These are phyloP conservation scores for Neolamprologus modestus DNA, from an alignment of 2,113 vertebrate species.

Conservation along the genomic window DNA sequence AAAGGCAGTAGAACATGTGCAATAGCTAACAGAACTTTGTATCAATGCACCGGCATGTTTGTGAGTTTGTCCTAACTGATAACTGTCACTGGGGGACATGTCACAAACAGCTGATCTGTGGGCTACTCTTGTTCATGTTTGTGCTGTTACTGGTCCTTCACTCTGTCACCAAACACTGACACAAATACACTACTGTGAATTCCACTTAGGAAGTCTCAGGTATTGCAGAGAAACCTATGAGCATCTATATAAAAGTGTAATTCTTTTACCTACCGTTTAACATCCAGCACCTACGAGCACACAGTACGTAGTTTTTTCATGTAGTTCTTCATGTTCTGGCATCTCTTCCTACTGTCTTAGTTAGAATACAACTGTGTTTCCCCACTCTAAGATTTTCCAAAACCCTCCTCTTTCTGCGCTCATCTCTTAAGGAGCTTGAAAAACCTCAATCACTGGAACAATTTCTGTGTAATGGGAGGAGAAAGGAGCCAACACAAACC, in stretches of 20 bases:
- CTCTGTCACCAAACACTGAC: neutral
- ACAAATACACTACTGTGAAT: neutral
- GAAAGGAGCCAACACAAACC: neutral
- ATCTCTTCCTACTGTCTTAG: neutral
- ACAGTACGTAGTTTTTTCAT: neutral
- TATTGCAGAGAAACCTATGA: neutral
- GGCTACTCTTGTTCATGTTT: neutral
- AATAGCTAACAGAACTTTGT: neutral
- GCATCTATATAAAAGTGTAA: neutral
- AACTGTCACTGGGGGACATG: neutral
- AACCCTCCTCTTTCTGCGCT: neutral
- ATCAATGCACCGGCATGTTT: neutral
- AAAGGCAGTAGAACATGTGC: neutral
- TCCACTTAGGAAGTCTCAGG: neutral
- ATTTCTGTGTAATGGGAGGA: neutral
- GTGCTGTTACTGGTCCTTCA: neutral
- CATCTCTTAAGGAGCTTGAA: neutral
- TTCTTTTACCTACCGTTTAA: neutral
- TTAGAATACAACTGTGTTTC: neutral
- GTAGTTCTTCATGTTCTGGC: neutral
- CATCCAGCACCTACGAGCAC: neutral
- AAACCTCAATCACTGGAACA: neutral
- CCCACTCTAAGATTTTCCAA: neutral
- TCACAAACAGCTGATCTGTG: neutral
- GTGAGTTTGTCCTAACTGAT: neutral